phyloP scores from a whole-genome alignment of 2,113 vertebrate species.

The Chaetops frenatus region DNA sequence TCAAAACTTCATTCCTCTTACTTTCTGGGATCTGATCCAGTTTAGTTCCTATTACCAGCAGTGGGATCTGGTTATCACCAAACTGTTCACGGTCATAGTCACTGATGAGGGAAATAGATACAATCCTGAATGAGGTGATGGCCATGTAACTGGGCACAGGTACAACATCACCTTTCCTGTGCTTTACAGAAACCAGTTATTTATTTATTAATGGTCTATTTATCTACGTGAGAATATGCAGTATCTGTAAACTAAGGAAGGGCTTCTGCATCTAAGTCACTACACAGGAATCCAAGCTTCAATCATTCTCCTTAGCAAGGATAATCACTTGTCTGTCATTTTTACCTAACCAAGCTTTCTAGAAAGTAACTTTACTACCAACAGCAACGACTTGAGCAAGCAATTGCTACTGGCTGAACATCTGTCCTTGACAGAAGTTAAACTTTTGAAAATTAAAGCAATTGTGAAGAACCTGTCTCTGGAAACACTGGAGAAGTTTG shows the following conservation, averaged over 20 bases:
- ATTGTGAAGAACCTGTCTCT: neutral
- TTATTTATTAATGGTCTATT: neutral
- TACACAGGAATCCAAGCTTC: neutral
- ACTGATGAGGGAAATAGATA: constrained; percentile 60
- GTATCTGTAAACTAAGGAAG: neutral
- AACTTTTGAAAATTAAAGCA: neutral
- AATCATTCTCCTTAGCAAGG: neutral
- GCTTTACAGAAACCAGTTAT: neutral
- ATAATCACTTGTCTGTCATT: neutral
- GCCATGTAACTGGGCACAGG: neutral
- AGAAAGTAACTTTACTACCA: neutral
- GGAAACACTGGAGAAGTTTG: neutral
- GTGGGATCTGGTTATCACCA: constrained; percentile 91
- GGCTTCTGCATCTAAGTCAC: neutral
- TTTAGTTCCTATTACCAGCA: constrained; percentile 95
- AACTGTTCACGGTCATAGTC: constrained; percentile 96
- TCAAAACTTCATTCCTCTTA: constrained; percentile 91
- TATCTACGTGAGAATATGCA: neutral
- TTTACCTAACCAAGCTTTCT: neutral
- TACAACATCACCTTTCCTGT: neutral
- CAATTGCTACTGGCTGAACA: neutral
- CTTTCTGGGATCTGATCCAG: constrained; percentile 94
- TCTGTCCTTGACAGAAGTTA: neutral
- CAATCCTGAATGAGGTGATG: neutral
- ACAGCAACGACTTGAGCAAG: neutral